phyloP scores from a whole-genome alignment of 2,797 vertebrate genomes.

The Microctenopoma stevenorrisi region DNA sequence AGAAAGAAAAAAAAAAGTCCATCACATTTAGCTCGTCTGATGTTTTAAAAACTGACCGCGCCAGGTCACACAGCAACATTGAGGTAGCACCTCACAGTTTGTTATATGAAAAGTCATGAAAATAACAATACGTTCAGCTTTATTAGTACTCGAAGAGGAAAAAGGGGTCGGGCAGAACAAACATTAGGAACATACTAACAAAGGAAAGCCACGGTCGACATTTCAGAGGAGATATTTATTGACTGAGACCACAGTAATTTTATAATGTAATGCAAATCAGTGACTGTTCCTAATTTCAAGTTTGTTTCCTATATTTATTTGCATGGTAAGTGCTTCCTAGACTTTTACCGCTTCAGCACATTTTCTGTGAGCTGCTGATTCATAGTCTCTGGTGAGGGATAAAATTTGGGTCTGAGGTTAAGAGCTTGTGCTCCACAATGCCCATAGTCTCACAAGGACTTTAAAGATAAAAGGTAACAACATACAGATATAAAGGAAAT shows the following conservation, averaged over 20 bases:
- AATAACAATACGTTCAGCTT: constrained; percentile 47
- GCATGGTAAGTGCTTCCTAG: constrained; percentile 44
- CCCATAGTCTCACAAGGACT: constrained; percentile 15
- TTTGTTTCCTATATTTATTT: constrained; percentile 71
- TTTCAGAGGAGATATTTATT: constrained; percentile 69
- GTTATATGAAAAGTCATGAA: constrained; percentile 22
- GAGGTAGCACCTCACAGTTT: constrained; percentile 14
- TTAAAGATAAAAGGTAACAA: constrained; percentile 30
- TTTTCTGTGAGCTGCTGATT: constrained; percentile 65
- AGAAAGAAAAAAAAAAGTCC: neutral
- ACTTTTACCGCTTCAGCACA: constrained; percentile 53
- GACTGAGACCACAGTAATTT: constrained; percentile 72
- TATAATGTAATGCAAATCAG: constrained; percentile 59
- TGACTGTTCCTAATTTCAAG: constrained; percentile 53
- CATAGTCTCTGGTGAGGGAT: constrained; percentile 30
- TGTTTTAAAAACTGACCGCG: neutral
- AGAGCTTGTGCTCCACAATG: constrained; percentile 1
- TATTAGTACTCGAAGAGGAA: constrained; percentile 36
- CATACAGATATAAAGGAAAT: constrained; percentile 4
- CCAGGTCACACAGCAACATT: constrained; percentile 5
- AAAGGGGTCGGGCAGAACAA: constrained; percentile 41
- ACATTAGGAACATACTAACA: constrained; percentile 70
- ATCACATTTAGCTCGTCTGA: neutral
- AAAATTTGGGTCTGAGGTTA: constrained; percentile 15
- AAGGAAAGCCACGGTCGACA: constrained; percentile 68